These are phyloP conservation scores for Drosophila subpulchrella DNA, from an alignment of 1,140 invertebrate genomes.

Conservation along the genomic window DNA sequence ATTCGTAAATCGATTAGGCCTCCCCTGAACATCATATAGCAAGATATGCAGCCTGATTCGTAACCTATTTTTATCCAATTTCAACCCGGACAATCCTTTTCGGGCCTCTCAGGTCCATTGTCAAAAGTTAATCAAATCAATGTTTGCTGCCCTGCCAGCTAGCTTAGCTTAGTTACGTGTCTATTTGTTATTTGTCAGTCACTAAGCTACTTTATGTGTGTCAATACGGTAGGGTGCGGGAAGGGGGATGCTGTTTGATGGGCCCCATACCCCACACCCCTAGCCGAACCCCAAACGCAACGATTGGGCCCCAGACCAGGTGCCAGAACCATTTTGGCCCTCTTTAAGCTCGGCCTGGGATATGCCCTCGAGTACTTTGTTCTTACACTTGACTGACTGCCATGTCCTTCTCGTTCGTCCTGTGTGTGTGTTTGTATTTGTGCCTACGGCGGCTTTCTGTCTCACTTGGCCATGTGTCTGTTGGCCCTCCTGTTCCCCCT, in stretches of 20 bases:
- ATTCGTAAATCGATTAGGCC: neutral
- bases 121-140: conserved; percentile 80
- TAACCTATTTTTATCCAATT: conserved; percentile 38
- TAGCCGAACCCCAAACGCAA: neutral
- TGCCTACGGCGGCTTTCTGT: conserved; percentile 30
- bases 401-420: conserved; percentile 26
- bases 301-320: conserved; percentile 15
- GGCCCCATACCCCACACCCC: neutral
- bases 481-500: neutral
- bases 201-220: conserved; percentile 76
- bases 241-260: neutral
- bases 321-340: conserved; percentile 42
- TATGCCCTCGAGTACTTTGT: conserved; percentile 64
- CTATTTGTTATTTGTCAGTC: conserved; percentile 80
- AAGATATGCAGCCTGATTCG: neutral
- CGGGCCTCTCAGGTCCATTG: conserved; percentile 34
- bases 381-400: conserved; percentile 73
- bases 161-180: conserved; percentile 66
- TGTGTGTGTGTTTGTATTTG: conserved; percentile 25
- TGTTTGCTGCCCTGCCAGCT: conserved; percentile 60
- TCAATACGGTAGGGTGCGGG: conserved; percentile 35
- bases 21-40: neutral
- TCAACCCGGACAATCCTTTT: conserved; percentile 30
- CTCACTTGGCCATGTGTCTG: conserved; percentile 24
- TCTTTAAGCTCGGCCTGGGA: conserved; percentile 22